phyloP scores from a whole-genome alignment of 1,140 invertebrate genomes.

The Mamestra configurata region DNA sequence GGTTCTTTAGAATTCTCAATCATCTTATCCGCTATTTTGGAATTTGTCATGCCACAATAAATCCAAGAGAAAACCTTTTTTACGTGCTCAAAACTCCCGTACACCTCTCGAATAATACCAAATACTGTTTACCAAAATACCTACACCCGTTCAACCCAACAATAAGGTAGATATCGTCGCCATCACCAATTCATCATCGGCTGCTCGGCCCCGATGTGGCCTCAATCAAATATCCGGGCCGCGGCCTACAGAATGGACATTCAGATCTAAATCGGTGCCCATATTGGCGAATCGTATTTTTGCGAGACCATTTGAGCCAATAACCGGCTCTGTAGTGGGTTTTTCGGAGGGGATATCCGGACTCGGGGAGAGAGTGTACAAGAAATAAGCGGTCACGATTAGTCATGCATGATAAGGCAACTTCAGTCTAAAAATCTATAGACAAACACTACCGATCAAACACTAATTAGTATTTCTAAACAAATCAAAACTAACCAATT shows the following conservation, averaged over 20 bases:
- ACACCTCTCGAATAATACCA: no score
- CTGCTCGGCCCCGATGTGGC: slow-evolving; percentile 8
- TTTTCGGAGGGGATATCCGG: slow-evolving; percentile 66
- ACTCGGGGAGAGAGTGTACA: slow-evolving; percentile 27
- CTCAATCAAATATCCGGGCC: slow-evolving; percentile 54
- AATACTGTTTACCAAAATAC: background rate
- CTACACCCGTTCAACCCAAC: no score
- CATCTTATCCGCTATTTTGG: no score
- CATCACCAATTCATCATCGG: slow-evolving; percentile 33
- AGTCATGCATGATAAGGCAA: no score
- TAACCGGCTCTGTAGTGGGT: slow-evolving; percentile 67
- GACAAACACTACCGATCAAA: no score
- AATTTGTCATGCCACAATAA: no score
- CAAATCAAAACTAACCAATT: no score
- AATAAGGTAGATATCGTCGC: slow-evolving; percentile 8
- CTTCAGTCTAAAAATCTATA: no score
- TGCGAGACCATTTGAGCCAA: slow-evolving; percentile 66
- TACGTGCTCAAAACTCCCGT: no score
- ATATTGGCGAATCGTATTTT: slow-evolving; percentile 66
- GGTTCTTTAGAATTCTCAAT: no score
- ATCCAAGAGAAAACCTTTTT: no score
- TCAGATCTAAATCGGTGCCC: slow-evolving; percentile 66
- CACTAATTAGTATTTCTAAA: no score
- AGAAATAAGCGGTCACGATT: slow-evolving; percentile 7
- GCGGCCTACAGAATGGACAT: slow-evolving; percentile 56